phyloP scores from a whole-genome alignment of 2,113 vertebrate species.

The Thalassoma bifasciatum region DNA sequence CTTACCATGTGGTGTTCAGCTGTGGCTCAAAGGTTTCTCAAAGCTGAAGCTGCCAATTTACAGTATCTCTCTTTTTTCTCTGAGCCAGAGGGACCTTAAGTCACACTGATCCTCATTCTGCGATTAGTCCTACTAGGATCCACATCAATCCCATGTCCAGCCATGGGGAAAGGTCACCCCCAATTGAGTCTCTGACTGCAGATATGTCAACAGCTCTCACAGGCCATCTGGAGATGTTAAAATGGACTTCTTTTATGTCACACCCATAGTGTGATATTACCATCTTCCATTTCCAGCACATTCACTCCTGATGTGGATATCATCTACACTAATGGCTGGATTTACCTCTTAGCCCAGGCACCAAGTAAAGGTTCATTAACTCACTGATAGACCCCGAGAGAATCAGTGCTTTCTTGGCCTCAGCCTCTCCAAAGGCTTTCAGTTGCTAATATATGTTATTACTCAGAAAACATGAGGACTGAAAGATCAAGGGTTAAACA shows the following conservation, averaged over 20 bases:
- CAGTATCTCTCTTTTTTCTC: conserved; percentile 26
- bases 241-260: conserved; percentile 31
- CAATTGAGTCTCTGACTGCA: conserved; percentile 50
- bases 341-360: conserved; percentile 12
- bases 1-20: conserved; percentile 16
- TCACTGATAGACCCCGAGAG: neutral
- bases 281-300: conserved; percentile 14
- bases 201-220: conserved; percentile 61
- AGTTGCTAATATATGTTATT: conserved; percentile 10
- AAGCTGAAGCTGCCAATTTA: conserved; percentile 27
- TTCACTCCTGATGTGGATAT: conserved; percentile 10
- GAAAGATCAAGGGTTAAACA: neutral
- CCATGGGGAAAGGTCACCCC: conserved; percentile 63
- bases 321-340: conserved; percentile 16
- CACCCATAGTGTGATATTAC: conserved; percentile 29
- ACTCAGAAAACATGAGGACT: neutral
- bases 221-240: conserved; percentile 55
- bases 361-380: conserved; percentile 21
- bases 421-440: neutral
- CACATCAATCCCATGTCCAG: conserved; percentile 54
- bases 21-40: conserved; percentile 20
- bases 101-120: conserved; percentile 32
- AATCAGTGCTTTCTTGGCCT: neutral
- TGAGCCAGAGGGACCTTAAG: conserved; percentile 22
- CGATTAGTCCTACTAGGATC: conserved; percentile 58